phyloP scores from a whole-genome alignment of 2,797 vertebrate genomes.

The Coregonus sp. region DNA sequence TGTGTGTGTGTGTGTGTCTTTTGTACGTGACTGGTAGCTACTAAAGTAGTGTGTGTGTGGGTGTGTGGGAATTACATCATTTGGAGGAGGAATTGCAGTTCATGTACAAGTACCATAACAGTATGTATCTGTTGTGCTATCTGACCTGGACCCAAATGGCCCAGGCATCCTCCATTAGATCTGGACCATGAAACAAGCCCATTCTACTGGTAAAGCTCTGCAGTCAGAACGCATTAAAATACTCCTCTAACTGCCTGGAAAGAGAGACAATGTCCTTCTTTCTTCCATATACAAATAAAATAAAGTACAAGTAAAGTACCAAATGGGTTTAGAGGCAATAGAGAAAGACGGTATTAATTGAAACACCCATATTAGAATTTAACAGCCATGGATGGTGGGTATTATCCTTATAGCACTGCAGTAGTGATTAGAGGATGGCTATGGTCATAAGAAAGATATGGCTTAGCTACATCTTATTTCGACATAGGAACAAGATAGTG shows the following conservation, averaged over 20 bases:
- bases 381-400: constrained; percentile 40
- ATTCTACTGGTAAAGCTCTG: constrained; percentile 51
- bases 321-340: constrained; percentile 53
- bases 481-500: neutral
- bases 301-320: constrained; percentile 35
- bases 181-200: constrained; percentile 50
- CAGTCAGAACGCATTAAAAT: constrained; percentile 59
- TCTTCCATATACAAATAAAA: constrained; percentile 7
- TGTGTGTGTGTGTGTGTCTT: constrained; percentile 4
- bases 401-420: constrained; percentile 11
- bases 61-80: constrained; percentile 14
- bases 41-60: constrained; percentile 7
- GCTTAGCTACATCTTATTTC: neutral
- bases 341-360: constrained; percentile 62
- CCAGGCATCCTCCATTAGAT: constrained; percentile 50
- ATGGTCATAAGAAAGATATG: neutral
- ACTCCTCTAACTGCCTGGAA: neutral
- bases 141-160: constrained; percentile 48
- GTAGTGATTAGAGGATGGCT: constrained; percentile 1
- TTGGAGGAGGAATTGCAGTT: neutral
- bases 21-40: constrained; percentile 16
- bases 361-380: constrained; percentile 67
- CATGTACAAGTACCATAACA: neutral
- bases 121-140: constrained; percentile 30
- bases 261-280: constrained; percentile 6